A percentile compares a stretch with the other conserved stretches of the same genome.
phyloP scores from a whole-genome alignment of 2,888 invertebrate genomes.

The Andrena minutula region DNA sequence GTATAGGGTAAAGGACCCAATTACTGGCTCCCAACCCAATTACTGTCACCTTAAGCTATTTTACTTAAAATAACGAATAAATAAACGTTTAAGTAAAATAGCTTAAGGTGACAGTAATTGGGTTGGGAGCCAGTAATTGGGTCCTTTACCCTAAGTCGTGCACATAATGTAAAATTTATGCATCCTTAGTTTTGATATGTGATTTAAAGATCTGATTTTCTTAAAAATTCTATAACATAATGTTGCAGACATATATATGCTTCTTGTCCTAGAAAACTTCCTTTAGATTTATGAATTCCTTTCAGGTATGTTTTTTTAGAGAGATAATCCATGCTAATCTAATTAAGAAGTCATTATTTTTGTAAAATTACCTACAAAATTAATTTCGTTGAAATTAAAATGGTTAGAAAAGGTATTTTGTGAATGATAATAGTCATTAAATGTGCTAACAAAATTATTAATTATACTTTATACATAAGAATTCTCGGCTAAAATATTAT shows the following conservation, averaged over 20 bases:
- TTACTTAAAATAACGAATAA: too few species aligned
- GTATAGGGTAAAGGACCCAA: too few species aligned
- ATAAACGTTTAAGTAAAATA: too few species aligned
- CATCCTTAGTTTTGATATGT: slow-evolving; percentile 10
- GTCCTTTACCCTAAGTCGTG: too few species aligned
- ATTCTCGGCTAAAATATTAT: slow-evolving; percentile 3
- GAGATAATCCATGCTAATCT: slow-evolving; percentile 5
- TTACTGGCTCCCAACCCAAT: too few species aligned
- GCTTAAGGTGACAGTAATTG: too few species aligned
- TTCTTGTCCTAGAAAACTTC: slow-evolving; percentile 1
- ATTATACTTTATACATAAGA: slow-evolving; percentile 39
- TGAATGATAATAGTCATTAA: slow-evolving; percentile 8
- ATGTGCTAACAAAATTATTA: slow-evolving; percentile 7
- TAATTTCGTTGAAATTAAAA: slow-evolving; percentile 9
- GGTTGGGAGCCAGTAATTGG: too few species aligned
- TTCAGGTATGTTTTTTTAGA: neutral
- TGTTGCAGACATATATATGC: slow-evolving; percentile 7
- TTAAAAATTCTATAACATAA: neutral
- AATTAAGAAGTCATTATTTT: neutral
- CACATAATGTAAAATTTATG: slow-evolving; percentile 9
- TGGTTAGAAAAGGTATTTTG: neutral
- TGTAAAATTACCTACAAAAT: slow-evolving; percentile 14
- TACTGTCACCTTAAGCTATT: too few species aligned
- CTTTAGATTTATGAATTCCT: slow-evolving; percentile 2
- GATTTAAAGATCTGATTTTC: slow-evolving; percentile 2